Percentiles rank a stretch among this genome's conserved stretches.
Conservation (phyloP, 2,888 invertebrate species). For the Panorpa germanica region DNA sequence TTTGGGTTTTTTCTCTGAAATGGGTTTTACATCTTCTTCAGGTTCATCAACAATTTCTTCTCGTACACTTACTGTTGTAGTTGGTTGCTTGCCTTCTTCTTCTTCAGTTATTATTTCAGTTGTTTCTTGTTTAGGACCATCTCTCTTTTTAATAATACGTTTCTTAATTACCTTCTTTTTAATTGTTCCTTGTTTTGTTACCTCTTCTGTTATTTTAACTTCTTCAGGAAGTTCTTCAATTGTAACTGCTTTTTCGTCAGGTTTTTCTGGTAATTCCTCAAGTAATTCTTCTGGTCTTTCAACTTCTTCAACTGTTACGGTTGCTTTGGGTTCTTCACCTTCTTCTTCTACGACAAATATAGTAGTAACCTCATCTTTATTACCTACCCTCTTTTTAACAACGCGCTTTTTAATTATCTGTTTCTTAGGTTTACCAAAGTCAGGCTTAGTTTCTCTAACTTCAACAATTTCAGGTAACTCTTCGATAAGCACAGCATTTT, state of each 20-base stretch:
- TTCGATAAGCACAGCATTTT: too few species aligned
- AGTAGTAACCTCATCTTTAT: constrained; percentile 17
- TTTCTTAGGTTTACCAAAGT: constrained; percentile 16
- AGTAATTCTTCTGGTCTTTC: constrained; percentile 15
- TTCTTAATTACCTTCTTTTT: constrained; percentile 18
- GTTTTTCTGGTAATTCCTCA: constrained; percentile 17
- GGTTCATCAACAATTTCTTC: constrained; percentile 16
- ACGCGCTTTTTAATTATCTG: constrained; percentile 17
- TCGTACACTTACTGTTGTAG: constrained; percentile 18
- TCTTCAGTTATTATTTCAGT: constrained; percentile 16
- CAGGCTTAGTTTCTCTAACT: constrained; percentile 10
- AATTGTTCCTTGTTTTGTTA: constrained; percentile 15
- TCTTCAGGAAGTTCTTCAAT: constrained; percentile 16
- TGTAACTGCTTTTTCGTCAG: constrained; percentile 16
- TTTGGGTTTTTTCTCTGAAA: constrained; percentile 15
- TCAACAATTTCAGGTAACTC: constrained; percentile 16
- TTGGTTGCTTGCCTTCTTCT: constrained; percentile 18
- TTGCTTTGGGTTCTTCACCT: constrained; percentile 18
- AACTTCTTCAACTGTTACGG: constrained; percentile 18
- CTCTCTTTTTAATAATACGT: constrained; percentile 19
- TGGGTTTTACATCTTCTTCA: constrained; percentile 14
- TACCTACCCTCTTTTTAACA: constrained; percentile 15
- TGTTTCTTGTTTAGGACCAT: constrained; percentile 15
- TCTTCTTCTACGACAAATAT: constrained; percentile 19
- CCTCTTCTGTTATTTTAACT: constrained; percentile 15